phyloP scores from a whole-genome alignment of 1,140 invertebrate species.

The Gryllus bimaculatus region DNA sequence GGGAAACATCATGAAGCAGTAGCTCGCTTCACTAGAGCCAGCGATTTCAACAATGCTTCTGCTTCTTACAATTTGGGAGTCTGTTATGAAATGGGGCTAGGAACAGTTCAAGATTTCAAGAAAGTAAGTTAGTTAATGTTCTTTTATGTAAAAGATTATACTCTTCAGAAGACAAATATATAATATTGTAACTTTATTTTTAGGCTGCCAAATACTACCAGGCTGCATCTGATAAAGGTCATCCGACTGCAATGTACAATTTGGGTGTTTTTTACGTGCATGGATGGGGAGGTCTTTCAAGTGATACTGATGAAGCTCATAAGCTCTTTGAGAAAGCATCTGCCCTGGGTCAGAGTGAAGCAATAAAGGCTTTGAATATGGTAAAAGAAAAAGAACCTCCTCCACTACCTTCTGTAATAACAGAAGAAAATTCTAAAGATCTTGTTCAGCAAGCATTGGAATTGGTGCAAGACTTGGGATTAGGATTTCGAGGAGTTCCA shows the following conservation, averaged over 20 bases:
- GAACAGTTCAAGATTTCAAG: conserved; percentile 43
- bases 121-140: conserved; percentile 33
- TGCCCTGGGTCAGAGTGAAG: conserved; percentile 44
- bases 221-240: conserved; percentile 43
- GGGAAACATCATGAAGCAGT: conserved; percentile 34
- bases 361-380: conserved; percentile 37
- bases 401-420: neutral
- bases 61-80: conserved; percentile 51
- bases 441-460: neutral
- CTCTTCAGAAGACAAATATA: neutral
- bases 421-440: neutral
- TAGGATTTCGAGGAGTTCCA: neutral
- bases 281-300: conserved; percentile 43
- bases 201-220: conserved; percentile 50
- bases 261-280: conserved; percentile 52
- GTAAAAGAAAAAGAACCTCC: neutral
- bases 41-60: conserved; percentile 42
- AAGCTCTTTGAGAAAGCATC: conserved; percentile 44
- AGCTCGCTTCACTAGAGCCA: conserved; percentile 40
- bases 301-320: conserved; percentile 37
- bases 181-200: neutral
- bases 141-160: neutral
- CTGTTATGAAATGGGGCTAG: conserved; percentile 51
- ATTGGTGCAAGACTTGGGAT: neutral
- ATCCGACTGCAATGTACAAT: conserved; percentile 51